Conservation (phyloP, 2,888 invertebrate genomes). For the Napeogenes inachia region DNA sequence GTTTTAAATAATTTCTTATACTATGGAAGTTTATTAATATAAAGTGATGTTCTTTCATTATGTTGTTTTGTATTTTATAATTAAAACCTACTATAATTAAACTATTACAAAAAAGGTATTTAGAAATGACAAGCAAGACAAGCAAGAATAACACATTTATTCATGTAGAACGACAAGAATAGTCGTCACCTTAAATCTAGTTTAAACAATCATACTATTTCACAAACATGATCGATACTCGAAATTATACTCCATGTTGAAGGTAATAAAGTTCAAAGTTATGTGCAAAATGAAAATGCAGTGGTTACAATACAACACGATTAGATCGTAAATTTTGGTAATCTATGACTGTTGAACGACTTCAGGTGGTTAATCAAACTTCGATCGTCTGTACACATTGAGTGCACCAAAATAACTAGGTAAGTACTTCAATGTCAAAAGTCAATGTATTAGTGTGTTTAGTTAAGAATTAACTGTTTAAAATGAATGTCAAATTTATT, state of each 20-base stretch:
- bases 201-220: conserved; percentile 7
- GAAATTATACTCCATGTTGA: conserved; percentile 2
- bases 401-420: background rate
- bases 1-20: no score
- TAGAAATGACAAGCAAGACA: no score
- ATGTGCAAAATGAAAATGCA: conserved; percentile 8
- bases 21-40: no score
- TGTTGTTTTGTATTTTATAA: no score
- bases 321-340: conserved; percentile 6
- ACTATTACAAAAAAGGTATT: no score
- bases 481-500: background rate
- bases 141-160: no score
- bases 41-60: no score
- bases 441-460: background rate
- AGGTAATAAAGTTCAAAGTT: conserved; percentile 9
- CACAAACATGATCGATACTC: conserved; percentile 7
- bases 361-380: conserved; percentile 2
- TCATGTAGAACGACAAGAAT: background rate
- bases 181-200: conserved; percentile 2
- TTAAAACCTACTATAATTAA: no score
- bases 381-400: background rate
- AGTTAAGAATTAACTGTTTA: background rate
- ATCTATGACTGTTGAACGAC: background rate
- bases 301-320: conserved; percentile 8
- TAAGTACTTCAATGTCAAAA: background rate